Evolutionary conservation across 2,888 invertebrate species (phyloP).

Genomic region (Drosophila kanekoi): DNA sequence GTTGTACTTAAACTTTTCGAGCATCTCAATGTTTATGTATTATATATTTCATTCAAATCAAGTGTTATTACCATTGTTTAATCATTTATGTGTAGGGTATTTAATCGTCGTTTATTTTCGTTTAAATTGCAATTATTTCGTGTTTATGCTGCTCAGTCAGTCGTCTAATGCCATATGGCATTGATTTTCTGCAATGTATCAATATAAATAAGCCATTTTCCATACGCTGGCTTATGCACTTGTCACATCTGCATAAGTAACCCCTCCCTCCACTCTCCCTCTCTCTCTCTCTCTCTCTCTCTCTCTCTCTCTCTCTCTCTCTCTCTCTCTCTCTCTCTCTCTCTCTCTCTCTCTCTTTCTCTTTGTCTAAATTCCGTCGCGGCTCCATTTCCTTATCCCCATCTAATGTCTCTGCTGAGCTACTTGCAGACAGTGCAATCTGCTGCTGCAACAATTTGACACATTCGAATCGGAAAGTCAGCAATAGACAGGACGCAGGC

Average conservation of each 20-base stretch:
- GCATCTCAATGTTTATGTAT: too few species aligned
- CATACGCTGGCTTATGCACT: slow-evolving; percentile 66
- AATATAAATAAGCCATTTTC: slow-evolving; percentile 72
- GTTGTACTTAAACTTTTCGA: too few species aligned
- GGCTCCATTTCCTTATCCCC: slow-evolving; percentile 24
- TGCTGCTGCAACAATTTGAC: slow-evolving; percentile 74
- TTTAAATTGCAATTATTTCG: slow-evolving; percentile 18
- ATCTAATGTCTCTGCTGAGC: slow-evolving; percentile 30
- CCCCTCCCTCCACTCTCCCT: neutral
- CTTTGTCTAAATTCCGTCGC: too few species aligned
- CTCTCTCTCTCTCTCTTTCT: neutral
- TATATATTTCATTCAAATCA: neutral
- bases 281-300: slow-evolving; percentile 4
- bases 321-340: slow-evolving; percentile 3
- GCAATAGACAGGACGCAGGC: slow-evolving; percentile 58
- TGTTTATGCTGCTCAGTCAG: slow-evolving; percentile 25
- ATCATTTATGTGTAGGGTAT: slow-evolving; percentile 3
- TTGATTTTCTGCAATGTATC: slow-evolving; percentile 74
- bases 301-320: neutral
- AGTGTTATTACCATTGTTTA: neutral
- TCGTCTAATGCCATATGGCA: slow-evolving; percentile 56
- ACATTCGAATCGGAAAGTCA: slow-evolving; percentile 72
- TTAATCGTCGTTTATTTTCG: slow-evolving; percentile 3
- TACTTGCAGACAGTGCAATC: slow-evolving; percentile 63
- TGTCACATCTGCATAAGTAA: slow-evolving; percentile 73